Evolutionary conservation across 2,888 invertebrate species (phyloP).

Genomic region (Periphyllus acericola): DNA sequence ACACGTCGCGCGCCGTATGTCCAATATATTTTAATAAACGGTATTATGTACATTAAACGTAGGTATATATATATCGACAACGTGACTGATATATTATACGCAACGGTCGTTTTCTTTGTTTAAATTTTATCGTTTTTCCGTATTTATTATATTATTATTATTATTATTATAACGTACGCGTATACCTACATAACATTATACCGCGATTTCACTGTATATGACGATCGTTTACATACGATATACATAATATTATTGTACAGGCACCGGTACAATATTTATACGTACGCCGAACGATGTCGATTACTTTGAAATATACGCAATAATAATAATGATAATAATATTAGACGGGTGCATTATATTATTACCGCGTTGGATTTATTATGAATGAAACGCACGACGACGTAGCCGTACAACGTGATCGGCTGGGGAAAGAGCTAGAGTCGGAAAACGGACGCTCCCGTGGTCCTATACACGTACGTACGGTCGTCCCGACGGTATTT

Average conservation of each 20-base stretch:
- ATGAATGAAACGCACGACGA: background rate
- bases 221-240: background rate
- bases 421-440: background rate
- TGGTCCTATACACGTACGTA: background rate
- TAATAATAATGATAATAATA: background rate
- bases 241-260: background rate
- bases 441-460: no score
- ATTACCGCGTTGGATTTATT: background rate
- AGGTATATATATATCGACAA: background rate
- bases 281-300: background rate
- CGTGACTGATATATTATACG: background rate
- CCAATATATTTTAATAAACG: no score
- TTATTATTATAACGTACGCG: no score
- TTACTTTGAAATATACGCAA: background rate
- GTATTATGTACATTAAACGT: no score
- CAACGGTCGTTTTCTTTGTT: constrained; percentile 13
- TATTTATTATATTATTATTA: background rate
- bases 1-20: background rate
- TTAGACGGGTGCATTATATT: background rate
- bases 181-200: background rate
- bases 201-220: background rate
- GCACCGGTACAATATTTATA: background rate
- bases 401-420: background rate
- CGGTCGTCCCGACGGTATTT: background rate
- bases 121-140: background rate